These are phyloP conservation scores for Oxygymnocypris stewartii DNA, from an alignment of 2,113 vertebrate species.

Conservation along the genomic window DNA sequence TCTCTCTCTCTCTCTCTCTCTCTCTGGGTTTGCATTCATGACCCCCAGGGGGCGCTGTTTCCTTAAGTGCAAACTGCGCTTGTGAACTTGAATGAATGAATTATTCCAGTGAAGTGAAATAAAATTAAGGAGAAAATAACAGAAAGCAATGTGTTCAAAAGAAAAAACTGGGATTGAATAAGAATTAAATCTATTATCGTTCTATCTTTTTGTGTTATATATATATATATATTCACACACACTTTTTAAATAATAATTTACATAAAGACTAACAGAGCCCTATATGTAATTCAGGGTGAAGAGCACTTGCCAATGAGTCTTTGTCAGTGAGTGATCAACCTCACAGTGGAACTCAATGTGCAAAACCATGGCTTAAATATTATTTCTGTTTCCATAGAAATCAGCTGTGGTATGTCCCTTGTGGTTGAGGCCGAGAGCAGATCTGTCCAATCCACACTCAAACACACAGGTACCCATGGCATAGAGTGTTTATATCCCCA, in stretches of 20 bases:
- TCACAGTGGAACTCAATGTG: constrained; percentile 11
- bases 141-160: not conserved
- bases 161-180: not conserved
- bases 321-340: constrained; percentile 6
- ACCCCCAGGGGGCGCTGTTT: constrained; percentile 74
- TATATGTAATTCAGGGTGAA: not conserved
- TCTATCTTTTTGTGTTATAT: too few relatives aligned
- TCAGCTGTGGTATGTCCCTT: constrained; percentile 28
- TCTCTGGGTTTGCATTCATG: constrained; percentile 37
- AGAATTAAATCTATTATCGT: too few relatives aligned
- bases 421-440: constrained; percentile 20
- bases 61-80: constrained; percentile 52
- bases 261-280: not conserved
- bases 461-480: constrained; percentile 11
- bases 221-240: too few relatives aligned
- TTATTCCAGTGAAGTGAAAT: not conserved
- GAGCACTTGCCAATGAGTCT: not conserved
- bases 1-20: too few relatives aligned
- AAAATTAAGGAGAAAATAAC: not conserved
- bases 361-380: constrained; percentile 37
- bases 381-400: constrained; percentile 48
- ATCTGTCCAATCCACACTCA: not conserved
- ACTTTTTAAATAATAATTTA: not conserved
- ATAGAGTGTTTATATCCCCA: constrained; percentile 19
- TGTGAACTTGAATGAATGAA: not conserved